Base-by-base conservation (phyloP, 2,797 vertebrate species). In the Zenarchopterus dispar region DNA sequence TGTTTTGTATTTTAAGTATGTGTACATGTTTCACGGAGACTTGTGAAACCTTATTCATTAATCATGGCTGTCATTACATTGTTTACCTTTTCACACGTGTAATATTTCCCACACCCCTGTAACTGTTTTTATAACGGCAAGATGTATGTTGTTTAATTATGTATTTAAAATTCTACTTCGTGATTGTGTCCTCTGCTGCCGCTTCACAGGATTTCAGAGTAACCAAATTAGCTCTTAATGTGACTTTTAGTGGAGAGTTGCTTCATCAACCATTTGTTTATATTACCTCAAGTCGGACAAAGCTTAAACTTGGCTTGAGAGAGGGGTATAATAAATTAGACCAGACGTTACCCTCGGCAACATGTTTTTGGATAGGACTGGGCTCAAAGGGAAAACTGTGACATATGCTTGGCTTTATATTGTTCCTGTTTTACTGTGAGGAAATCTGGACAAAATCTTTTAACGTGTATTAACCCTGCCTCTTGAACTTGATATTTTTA, bases 211-310 rank as follows among this genome's bases (percentile, higher is more conserved):
- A 65, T 62, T 56, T 65, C 44, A 56, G 55, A 78, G 51, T 42
- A 48, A 60, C 19, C 48, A 69, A 62, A 80, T 56, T 8, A 57
- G 54, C 62, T 78, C 23, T 56, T 61, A 66, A 72, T 71, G 64
- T 62, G 69, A 56, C 56, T 64, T 81, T 70, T 83, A 80, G 77
- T 59, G 69, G 62, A 70, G 51, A 78, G 66, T 62, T 63, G 59
- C 75, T 81, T 79, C 80, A 81, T 73, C 79, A 84, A 54, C 81
- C 60, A 75, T 86, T 88, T 88, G 77, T 86, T 88, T 80, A 73
- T 71, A 78, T 84, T 84, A 87, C 78, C 63, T 84, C 60, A 82
- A 62, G 68, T 66, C 54, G 77, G 77, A 85, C 70, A 83, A 72
- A 81, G 72, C 71, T 75, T 78, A 67, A 68, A 76, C 70, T 50